Evolutionary conservation across 2,888 invertebrate genomes (phyloP).

Genomic region (Aproaerema taeniolella): DNA sequence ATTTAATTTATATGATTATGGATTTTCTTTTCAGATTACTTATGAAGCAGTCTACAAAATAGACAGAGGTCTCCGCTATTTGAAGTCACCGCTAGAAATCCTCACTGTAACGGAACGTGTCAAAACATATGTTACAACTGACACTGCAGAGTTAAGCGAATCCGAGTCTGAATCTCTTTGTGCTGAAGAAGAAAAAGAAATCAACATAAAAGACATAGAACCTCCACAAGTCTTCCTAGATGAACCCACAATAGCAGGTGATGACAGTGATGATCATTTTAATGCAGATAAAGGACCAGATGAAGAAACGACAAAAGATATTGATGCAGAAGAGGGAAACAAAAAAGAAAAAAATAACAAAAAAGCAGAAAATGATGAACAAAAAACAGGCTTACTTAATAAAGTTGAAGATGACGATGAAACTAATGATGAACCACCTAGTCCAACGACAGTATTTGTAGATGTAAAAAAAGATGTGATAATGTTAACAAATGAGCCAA

Average conservation of each 20-base stretch:
- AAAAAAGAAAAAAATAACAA: too few species aligned
- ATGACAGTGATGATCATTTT: background rate
- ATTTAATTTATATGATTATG: background rate
- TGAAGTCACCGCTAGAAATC: slow-evolving; percentile 32
- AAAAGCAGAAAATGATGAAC: too few species aligned
- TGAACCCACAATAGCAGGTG: slow-evolving; percentile 5
- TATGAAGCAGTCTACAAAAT: slow-evolving; percentile 24
- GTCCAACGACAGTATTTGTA: slow-evolving; percentile 27
- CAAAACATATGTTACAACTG: slow-evolving; percentile 29
- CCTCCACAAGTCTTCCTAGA: slow-evolving; percentile 10
- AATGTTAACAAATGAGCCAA: slow-evolving; percentile 22
- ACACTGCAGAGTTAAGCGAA: slow-evolving; percentile 12
- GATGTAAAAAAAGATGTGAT: slow-evolving; percentile 26
- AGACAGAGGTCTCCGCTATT: slow-evolving; percentile 16
- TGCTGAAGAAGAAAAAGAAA: slow-evolving; percentile 21
- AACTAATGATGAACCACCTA: slow-evolving; percentile 16
- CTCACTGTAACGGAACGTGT: slow-evolving; percentile 26
- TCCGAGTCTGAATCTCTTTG: slow-evolving; percentile 11
- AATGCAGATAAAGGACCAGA: too few species aligned
- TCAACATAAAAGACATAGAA: slow-evolving; percentile 17
- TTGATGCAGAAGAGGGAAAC: too few species aligned
- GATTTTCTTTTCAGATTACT: slow-evolving; percentile 27
- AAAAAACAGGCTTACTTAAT: too few species aligned
- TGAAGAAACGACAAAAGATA: background rate
- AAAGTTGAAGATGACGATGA: slow-evolving; percentile 2